Evolutionary conservation across 2,888 invertebrate species (phyloP).

Genomic region (Stenurella melanura): DNA sequence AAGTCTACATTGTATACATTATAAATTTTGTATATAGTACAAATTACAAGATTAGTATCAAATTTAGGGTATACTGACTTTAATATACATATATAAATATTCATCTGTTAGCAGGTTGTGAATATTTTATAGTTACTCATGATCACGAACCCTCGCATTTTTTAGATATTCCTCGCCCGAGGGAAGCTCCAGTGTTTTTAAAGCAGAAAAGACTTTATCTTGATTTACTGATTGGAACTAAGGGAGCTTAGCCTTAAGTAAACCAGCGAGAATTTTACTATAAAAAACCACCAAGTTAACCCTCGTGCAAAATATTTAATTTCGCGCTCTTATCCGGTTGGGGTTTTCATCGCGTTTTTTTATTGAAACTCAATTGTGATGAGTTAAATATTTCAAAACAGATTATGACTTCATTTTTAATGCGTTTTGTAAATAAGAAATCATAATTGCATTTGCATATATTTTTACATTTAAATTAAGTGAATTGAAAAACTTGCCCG

Average conservation of each 20-base stretch:
- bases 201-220: constrained; percentile 67
- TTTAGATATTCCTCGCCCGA: constrained; percentile 56
- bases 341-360: constrained; percentile 44
- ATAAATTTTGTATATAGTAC: constrained; percentile 36
- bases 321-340: constrained; percentile 47
- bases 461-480: constrained; percentile 6
- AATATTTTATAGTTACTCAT: constrained; percentile 55
- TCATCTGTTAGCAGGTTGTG: constrained; percentile 56
- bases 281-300: constrained; percentile 51
- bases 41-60: constrained; percentile 47
- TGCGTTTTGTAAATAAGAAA: constrained; percentile 2
- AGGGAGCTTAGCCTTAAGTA: constrained; percentile 61
- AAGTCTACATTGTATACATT: constrained; percentile 24
- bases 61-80: constrained; percentile 47
- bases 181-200: constrained; percentile 65
- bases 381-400: constrained; percentile 25
- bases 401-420: constrained; percentile 28
- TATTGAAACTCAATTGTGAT: constrained; percentile 28
- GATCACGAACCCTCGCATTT: constrained; percentile 54
- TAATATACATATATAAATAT: constrained; percentile 56
- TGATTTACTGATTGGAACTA: constrained; percentile 69
- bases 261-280: constrained; percentile 56
- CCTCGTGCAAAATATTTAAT: constrained; percentile 52
- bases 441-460: constrained; percentile 20
- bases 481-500: not conserved